Evolutionary conservation across 1,140 invertebrate species (phyloP).

Genomic region (Hermatobates lingyangjiaoensis): DNA sequence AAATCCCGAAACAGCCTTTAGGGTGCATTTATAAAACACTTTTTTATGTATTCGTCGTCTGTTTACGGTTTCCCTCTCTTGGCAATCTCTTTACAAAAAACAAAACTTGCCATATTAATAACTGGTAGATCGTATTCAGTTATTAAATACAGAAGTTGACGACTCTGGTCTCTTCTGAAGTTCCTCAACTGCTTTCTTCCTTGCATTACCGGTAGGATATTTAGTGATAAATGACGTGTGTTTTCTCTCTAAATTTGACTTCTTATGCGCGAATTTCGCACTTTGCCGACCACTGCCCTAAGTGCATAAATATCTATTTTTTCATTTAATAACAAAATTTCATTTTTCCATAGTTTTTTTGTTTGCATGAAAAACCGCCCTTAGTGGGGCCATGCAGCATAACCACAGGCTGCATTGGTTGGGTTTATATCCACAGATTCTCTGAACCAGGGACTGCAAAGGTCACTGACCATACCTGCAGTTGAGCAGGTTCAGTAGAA

Average conservation of each 20-base stretch:
- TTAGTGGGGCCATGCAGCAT: no score
- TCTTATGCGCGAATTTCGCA: conserved; percentile 10
- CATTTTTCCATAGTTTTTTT: no score
- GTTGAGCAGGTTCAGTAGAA: no score
- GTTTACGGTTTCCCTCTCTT: conserved; percentile 21
- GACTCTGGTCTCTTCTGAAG: conserved; percentile 15
- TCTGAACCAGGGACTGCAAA: no score
- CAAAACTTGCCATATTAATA: conserved; percentile 20
- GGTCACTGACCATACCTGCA: no score
- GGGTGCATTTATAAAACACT: conserved; percentile 17
- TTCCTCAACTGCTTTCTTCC: conserved; percentile 21
- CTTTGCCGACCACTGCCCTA: no score
- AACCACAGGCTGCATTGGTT: no score
- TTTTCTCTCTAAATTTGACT: conserved; percentile 11
- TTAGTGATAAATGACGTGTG: conserved; percentile 4
- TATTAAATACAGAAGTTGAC: conserved; percentile 18
- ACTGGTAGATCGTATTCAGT: conserved; percentile 20
- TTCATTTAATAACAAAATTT: no score
- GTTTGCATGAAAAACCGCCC: no score
- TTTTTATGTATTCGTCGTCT: conserved; percentile 21
- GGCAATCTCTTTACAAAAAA: no score
- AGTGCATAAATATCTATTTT: no score
- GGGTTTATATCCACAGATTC: no score
- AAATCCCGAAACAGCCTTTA: conserved; percentile 21
- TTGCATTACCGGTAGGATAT: conserved; percentile 16